phyloP scores from a whole-genome alignment of 2,888 invertebrate genomes.

The Mongoloraphidia duomilia region DNA sequence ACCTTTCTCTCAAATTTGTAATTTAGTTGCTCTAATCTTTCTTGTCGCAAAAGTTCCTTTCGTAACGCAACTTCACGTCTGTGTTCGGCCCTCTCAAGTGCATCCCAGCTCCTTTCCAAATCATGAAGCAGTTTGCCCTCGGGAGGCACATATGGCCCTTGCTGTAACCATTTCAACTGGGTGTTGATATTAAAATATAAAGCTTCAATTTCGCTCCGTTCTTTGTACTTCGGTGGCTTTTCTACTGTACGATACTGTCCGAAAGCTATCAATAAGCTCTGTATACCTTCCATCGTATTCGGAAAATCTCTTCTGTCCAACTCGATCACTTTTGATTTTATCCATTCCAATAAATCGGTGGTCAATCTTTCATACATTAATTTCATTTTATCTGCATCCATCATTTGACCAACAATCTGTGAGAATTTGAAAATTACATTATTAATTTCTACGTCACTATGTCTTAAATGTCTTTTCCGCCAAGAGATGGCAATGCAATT shows the following conservation, averaged over 20 bases:
- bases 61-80: slow-evolving; percentile 82
- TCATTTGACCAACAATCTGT: slow-evolving; percentile 93
- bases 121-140: slow-evolving; percentile 90
- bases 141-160: slow-evolving; percentile 69
- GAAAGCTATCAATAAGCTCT: slow-evolving; percentile 74
- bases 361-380: slow-evolving; percentile 75
- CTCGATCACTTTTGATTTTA: slow-evolving; percentile 66
- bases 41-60: slow-evolving; percentile 81
- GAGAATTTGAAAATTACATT: slow-evolving; percentile 10
- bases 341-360: slow-evolving; percentile 84
- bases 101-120: slow-evolving; percentile 88
- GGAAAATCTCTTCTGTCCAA: slow-evolving; percentile 80
- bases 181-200: slow-evolving; percentile 94
- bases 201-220: slow-evolving; percentile 93
- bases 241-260: slow-evolving; percentile 93
- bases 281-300: slow-evolving; percentile 89
- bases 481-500: too few species aligned
- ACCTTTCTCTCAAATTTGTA: slow-evolving; percentile 92
- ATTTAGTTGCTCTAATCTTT: slow-evolving; percentile 85
- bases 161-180: slow-evolving; percentile 83
- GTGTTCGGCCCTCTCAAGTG: slow-evolving; percentile 87
- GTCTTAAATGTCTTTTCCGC: neutral
- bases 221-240: slow-evolving; percentile 96
- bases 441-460: neutral
- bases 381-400: slow-evolving; percentile 89